These are phyloP conservation scores for Synanthedon formicaeformis DNA, from an alignment of 2,888 invertebrate genomes.

Conservation along the genomic window DNA sequence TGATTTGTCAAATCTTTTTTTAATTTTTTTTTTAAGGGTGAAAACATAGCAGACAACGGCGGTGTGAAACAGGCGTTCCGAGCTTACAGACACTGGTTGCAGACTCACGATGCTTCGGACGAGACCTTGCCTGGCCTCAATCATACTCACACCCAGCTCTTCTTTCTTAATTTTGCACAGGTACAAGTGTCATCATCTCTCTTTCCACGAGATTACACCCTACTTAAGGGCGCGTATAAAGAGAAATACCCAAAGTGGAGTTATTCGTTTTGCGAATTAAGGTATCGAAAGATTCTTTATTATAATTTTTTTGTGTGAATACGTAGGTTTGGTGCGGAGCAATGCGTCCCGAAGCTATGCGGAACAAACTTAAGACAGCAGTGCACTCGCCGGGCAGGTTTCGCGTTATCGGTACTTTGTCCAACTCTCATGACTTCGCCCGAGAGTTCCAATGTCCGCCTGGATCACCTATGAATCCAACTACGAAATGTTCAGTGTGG, in stretches of 20 bases:
- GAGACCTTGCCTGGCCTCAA: slow-evolving; percentile 80
- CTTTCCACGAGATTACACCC: too few relatives aligned
- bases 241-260: too few relatives aligned
- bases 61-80: slow-evolving; percentile 93
- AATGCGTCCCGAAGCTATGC: slow-evolving; percentile 83
- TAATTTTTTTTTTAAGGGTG: slow-evolving; percentile 67
- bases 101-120: slow-evolving; percentile 66
- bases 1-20: not conserved
- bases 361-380: slow-evolving; percentile 83
- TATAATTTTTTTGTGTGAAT: not conserved
- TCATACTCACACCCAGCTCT: slow-evolving; percentile 83
- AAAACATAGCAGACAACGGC: slow-evolving; percentile 97
- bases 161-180: slow-evolving; percentile 92
- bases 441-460: slow-evolving; percentile 77
- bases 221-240: too few relatives aligned
- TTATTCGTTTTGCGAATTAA: too few relatives aligned
- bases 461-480: slow-evolving; percentile 85
- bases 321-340: slow-evolving; percentile 82
- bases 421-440: slow-evolving; percentile 83
- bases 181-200: slow-evolving; percentile 20
- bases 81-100: slow-evolving; percentile 85
- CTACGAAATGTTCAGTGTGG: slow-evolving; percentile 83
- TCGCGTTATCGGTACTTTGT: slow-evolving; percentile 82
- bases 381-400: slow-evolving; percentile 87
- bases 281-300: too few relatives aligned